Conservation (phyloP, 1,140 invertebrate genomes). For the Holcopasites calliopsidis region DNA sequence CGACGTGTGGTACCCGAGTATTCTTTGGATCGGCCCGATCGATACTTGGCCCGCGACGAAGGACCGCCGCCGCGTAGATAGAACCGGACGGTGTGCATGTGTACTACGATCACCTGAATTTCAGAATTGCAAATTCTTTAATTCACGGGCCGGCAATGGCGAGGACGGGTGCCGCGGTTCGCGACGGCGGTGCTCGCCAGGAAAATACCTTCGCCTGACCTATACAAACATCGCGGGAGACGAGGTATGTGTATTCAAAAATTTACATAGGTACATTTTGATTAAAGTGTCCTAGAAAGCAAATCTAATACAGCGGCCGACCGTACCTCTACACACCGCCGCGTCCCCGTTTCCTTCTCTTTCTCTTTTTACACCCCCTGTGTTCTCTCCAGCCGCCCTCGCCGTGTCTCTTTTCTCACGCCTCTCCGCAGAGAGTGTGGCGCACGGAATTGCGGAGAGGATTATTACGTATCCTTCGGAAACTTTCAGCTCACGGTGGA, state of each 20-base stretch:
- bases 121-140: constrained; percentile 81
- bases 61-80: constrained; percentile 45
- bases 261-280: constrained; percentile 81
- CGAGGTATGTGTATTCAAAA: constrained; percentile 80
- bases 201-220: constrained; percentile 79
- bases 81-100: constrained; percentile 59
- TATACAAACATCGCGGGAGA: constrained; percentile 78
- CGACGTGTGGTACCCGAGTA: too few species aligned
- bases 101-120: constrained; percentile 73
- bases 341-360: background rate
- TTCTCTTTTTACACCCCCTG: background rate
- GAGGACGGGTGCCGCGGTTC: constrained; percentile 32
- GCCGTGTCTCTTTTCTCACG: background rate
- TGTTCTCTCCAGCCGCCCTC: background rate
- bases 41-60: constrained; percentile 48
- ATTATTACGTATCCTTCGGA: constrained; percentile 63
- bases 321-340: constrained; percentile 10
- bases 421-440: background rate
- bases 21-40: too few species aligned
- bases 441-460: constrained; percentile 36
- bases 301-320: constrained; percentile 78
- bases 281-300: constrained; percentile 80
- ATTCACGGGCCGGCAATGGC: constrained; percentile 72
- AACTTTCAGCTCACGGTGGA: constrained; percentile 52
- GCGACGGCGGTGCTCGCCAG: constrained; percentile 53